Percentiles rank a stretch among this genome's conserved stretches.
These are phyloP conservation scores for Dolichallabes microphthalmus DNA, from an alignment of 2,113 vertebrate species.

Conservation along the genomic window DNA sequence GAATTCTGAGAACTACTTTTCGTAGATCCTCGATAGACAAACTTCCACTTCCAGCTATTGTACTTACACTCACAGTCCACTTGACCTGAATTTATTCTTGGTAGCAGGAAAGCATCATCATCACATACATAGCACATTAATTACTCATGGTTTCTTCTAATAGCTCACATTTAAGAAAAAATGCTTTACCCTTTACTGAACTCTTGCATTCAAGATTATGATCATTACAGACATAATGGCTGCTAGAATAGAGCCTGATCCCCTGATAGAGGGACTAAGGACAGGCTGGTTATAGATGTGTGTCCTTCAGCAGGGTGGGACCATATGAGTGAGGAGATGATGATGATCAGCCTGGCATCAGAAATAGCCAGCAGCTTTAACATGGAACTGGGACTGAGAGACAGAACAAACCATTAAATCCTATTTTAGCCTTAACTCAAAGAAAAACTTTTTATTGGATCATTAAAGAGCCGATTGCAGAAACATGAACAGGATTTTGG, in stretches of 20 bases:
- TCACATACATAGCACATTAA: neutral
- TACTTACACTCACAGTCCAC: neutral
- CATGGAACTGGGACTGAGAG: conserved; percentile 51
- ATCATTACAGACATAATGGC: neutral
- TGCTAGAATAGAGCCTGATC: neutral
- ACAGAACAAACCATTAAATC: conserved; percentile 36
- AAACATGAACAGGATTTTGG: neutral
- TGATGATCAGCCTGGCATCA: conserved; percentile 31
- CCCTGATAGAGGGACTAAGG: neutral
- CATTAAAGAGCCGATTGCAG: neutral
- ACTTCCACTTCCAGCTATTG: conserved; percentile 22
- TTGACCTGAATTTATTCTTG: neutral
- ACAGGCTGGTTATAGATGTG: conserved; percentile 23
- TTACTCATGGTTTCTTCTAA: neutral
- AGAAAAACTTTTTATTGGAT: neutral
- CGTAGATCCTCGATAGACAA: neutral
- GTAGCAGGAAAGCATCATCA: neutral
- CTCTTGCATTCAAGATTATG: neutral
- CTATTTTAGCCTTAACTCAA: conserved; percentile 15
- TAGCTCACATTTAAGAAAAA: neutral
- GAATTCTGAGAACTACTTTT: neutral
- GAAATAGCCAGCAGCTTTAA: conserved; percentile 44
- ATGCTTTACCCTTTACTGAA: neutral
- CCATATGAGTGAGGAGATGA: conserved; percentile 20
- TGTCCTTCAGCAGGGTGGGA: neutral